A percentile compares a stretch with the other conserved stretches of the same genome.
phyloP scores from a whole-genome alignment of 2,888 invertebrate species.

The Nomada lathburiana region DNA sequence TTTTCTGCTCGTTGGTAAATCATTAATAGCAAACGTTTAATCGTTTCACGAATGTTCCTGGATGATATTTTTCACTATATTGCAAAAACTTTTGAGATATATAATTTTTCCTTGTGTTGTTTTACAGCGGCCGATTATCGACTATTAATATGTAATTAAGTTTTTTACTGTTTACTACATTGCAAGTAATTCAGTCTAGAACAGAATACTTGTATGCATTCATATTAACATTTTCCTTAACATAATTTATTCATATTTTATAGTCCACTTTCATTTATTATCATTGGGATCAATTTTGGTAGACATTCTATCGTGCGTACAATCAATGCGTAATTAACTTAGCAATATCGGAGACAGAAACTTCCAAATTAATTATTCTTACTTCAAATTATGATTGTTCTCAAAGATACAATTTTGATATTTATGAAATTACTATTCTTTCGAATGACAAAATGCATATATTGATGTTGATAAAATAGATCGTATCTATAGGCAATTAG shows the following conservation, averaged over 20 bases:
- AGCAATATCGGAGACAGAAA: neutral
- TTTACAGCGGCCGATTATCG: neutral
- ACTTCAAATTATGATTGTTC: neutral
- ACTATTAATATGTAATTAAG: too few relatives aligned
- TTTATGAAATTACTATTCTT: neutral
- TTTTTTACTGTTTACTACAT: too few relatives aligned
- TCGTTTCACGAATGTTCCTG: neutral
- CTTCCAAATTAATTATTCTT: neutral
- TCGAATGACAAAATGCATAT: neutral
- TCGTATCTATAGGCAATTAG: neutral
- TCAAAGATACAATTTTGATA: neutral
- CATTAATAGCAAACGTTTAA: neutral
- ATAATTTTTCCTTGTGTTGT: neutral
- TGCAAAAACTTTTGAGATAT: neutral
- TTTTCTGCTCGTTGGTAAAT: neutral
- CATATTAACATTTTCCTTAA: neutral
- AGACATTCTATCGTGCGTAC: neutral
- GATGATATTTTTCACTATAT: neutral
- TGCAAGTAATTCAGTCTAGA: too few relatives aligned
- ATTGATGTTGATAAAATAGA: neutral
- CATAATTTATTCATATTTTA: neutral
- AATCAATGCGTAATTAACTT: neutral
- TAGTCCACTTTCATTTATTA: conserved; percentile 4
- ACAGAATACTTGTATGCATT: too few relatives aligned
- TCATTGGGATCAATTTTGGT: neutral